Conservation (phyloP, 2,797 vertebrate genomes). For the Streptopelia turtur region DNA sequence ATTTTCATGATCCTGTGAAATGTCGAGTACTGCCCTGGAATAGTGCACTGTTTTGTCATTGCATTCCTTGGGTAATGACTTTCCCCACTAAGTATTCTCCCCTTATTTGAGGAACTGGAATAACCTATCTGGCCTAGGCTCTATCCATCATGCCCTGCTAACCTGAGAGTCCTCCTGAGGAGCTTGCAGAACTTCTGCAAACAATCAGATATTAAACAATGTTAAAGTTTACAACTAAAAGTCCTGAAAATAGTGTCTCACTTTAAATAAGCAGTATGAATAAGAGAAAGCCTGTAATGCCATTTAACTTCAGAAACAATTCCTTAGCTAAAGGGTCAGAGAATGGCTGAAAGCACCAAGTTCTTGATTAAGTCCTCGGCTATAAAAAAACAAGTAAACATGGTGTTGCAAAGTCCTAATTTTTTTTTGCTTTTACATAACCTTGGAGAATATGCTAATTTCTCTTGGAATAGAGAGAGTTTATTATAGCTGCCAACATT, state of each 20-base stretch:
- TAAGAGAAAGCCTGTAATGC: not conserved
- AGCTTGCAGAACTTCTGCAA: not conserved
- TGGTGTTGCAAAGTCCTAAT: not conserved
- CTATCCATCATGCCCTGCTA: not conserved
- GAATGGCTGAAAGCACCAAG: not conserved
- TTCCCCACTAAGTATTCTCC: conserved; percentile 24
- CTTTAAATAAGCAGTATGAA: not conserved
- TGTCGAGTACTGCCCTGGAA: conserved; percentile 20
- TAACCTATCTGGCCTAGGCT: not conserved
- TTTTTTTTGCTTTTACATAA: not conserved
- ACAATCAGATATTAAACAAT: not conserved
- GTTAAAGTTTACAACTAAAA: not conserved
- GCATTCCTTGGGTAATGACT: conserved; percentile 38
- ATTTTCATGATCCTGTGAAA: conserved; percentile 48
- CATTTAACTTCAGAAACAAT: not conserved
- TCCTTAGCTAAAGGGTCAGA: not conserved
- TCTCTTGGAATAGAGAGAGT: not conserved
- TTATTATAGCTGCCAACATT: not conserved
- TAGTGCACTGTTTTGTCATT: conserved; percentile 33
- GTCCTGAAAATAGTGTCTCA: not conserved
- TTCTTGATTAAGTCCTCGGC: not conserved
- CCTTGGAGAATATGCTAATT: not conserved
- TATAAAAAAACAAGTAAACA: not conserved
- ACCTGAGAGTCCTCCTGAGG: not conserved
- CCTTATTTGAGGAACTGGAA: conserved; percentile 1